Base-by-base conservation (phyloP, 2,797 vertebrate species). In the Selene dorsalis region DNA sequence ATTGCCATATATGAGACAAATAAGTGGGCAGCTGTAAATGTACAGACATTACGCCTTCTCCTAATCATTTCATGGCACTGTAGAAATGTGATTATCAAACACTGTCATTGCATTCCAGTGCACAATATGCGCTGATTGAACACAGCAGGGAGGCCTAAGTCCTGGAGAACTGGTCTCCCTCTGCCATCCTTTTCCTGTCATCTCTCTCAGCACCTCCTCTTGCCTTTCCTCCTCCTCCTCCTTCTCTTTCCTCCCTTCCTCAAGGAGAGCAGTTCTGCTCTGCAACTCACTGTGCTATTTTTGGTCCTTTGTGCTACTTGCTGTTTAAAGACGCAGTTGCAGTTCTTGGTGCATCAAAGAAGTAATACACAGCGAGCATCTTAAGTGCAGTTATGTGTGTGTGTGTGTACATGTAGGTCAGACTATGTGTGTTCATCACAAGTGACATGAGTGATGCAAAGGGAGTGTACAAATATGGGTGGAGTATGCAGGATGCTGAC, bases 221-320 rank as follows among this genome's bases (percentile, higher is more conserved):
- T 88, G 59, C 75, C 88, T 83, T 79, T 84, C 74, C 50, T 92
- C 84, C 58, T 79, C 66, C 61, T 32, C 30, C 83, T 92, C 84
- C 58, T 79, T 64, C 62, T 79, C 66, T 82, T 79, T 82, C 86
- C 85, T 91, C 76, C 86, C 82, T 56, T 92, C 83, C 82, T 91
- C 84, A 90, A 94, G 93, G 86, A 92, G 87, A 91, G 87, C 92
- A 92, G 82, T 88, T 93, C 89, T 94, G 92, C 92, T 94, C 94
- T 92, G 93, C 91, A 94, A 93, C 93, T 92, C 81, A 58, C 86
- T 82, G 90, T 73, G 93, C 94, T 96, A 95, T 96, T 96, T 95
- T 94, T 94, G 94, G 94, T 93, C 88, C 88, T 94, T 94, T 95
- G 94, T 95, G 94, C 94, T 93, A 94, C 93, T 95, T 95, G 90